Evolutionary conservation across 2,888 invertebrate genomes (phyloP).

Genomic region (Sphinx pinastri): DNA sequence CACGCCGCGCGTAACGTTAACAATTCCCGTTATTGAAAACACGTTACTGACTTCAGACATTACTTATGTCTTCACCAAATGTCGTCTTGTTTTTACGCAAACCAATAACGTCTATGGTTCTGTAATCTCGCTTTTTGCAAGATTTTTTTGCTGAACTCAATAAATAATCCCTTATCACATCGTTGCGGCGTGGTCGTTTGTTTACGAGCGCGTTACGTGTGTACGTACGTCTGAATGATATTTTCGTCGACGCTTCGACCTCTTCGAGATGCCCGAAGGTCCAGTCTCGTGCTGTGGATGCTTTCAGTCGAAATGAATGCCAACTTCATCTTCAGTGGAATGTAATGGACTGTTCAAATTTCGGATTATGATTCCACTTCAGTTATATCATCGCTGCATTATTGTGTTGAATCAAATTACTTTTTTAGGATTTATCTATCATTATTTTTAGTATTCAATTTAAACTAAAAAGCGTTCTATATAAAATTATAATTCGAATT

Average conservation of each 20-base stretch:
- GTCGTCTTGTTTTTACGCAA: not conserved
- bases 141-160: not conserved
- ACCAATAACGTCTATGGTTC: not conserved
- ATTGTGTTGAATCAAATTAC: not conserved
- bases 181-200: constrained; percentile 36
- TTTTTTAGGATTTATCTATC: not conserved
- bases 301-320: constrained; percentile 46
- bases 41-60: not conserved
- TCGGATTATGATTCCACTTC: constrained; percentile 6
- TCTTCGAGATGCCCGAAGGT: constrained; percentile 57
- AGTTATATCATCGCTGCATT: not conserved
- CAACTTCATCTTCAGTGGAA: constrained; percentile 39
- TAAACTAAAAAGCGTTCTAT: no score
- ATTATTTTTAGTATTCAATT: not conserved
- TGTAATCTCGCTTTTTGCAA: not conserved
- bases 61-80: not conserved
- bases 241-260: constrained; percentile 59
- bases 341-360: constrained; percentile 27
- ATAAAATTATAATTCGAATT: not conserved
- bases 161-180: constrained; percentile 38
- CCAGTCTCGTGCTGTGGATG: constrained; percentile 49
- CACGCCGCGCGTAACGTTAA: not conserved
- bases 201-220: constrained; percentile 44
- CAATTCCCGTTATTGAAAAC: not conserved
- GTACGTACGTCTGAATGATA: constrained; percentile 46